Percentiles rank a stretch among this genome's conserved stretches.
phyloP scores from a whole-genome alignment of 2,888 invertebrate species.

The Pseudococcus viburni region DNA sequence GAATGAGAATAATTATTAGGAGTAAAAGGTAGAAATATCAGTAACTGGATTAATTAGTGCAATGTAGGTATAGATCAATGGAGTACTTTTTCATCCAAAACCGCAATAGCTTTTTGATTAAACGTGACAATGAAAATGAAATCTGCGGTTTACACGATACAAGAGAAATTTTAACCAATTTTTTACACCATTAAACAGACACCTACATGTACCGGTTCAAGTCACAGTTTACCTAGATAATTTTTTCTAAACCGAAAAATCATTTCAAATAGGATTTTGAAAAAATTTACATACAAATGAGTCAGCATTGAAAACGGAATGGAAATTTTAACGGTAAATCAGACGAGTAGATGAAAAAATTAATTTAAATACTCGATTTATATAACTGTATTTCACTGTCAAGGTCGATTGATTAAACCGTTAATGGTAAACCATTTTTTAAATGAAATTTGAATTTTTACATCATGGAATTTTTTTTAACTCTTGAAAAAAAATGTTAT shows the following conservation, averaged over 20 bases:
- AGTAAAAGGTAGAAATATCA: background rate
- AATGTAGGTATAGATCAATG: background rate
- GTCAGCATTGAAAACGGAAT: background rate
- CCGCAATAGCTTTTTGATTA: background rate
- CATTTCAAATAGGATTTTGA: background rate
- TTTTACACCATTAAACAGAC: background rate
- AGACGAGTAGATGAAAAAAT: background rate
- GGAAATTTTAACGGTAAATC: background rate
- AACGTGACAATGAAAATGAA: conserved; percentile 37
- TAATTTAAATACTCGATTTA: conserved; percentile 10
- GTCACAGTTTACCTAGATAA: background rate
- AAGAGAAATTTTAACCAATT: background rate
- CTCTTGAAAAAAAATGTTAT: background rate
- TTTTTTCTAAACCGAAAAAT: background rate
- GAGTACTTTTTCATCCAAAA: background rate
- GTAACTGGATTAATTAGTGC: background rate
- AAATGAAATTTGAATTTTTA: background rate
- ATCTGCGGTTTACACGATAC: conserved; percentile 5
- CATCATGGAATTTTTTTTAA: background rate
- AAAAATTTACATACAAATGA: conserved; percentile 18
- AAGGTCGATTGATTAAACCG: background rate
- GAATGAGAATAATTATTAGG: background rate
- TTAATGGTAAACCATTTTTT: background rate
- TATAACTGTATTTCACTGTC: conserved; percentile 5
- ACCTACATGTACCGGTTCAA: background rate